Evolutionary conservation across 2,888 invertebrate genomes (phyloP).

Genomic region (Agriopis aurantiaria): DNA sequence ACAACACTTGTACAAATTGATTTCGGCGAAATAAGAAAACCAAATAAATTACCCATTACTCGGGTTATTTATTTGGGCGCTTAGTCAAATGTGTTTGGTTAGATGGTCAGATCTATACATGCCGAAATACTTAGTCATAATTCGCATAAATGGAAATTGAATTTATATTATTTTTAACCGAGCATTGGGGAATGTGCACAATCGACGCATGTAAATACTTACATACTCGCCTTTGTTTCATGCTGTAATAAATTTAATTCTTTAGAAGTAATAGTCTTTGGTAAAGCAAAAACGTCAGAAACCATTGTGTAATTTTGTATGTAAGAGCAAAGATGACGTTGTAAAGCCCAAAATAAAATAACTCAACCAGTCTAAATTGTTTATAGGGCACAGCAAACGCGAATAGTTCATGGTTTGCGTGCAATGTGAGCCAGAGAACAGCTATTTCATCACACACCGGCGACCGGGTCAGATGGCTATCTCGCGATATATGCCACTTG

Average conservation of each 20-base stretch:
- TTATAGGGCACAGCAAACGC: constrained; percentile 56
- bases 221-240: not conserved
- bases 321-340: too few relatives aligned
- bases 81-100: constrained; percentile 35
- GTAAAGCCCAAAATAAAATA: not conserved
- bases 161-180: constrained; percentile 4
- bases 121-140: constrained; percentile 17
- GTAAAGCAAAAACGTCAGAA: not conserved
- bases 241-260: not conserved
- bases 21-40: constrained; percentile 58
- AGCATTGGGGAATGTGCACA: not conserved
- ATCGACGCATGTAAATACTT: constrained; percentile 3
- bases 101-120: constrained; percentile 21
- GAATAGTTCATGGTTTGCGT: constrained; percentile 69
- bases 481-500: constrained; percentile 45
- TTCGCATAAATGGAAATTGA: constrained; percentile 6
- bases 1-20: constrained; percentile 69
- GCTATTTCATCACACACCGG: constrained; percentile 65
- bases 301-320: too few relatives aligned
- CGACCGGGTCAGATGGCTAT: constrained; percentile 72
- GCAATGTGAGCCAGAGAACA: constrained; percentile 75
- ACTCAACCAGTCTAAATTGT: constrained; percentile 18
- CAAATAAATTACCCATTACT: constrained; percentile 39
- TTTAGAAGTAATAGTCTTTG: not conserved
- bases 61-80: constrained; percentile 41